Conservation (phyloP, 2,888 invertebrate species). For the Drosophila hawaiiensis region DNA sequence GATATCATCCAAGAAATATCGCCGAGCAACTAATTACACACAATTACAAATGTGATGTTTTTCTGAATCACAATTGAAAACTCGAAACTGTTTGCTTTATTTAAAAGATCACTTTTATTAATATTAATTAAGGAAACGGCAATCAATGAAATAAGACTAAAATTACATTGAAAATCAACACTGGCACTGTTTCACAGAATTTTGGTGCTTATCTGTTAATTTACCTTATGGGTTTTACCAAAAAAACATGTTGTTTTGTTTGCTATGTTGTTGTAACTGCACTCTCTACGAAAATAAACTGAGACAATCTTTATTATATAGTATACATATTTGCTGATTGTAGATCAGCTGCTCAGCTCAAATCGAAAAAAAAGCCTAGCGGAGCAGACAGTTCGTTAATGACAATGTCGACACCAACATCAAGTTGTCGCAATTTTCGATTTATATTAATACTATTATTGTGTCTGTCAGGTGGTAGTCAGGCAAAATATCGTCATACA, state of each 20-base stretch:
- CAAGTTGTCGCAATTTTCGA: neutral
- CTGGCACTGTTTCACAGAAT: neutral
- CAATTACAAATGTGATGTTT: neutral
- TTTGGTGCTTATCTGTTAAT: neutral
- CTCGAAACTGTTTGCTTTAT: neutral
- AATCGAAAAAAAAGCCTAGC: neutral
- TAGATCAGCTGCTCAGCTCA: neutral
- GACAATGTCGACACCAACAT: constrained; percentile 18
- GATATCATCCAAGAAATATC: neutral
- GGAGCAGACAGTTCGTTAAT: constrained; percentile 15
- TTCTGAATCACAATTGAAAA: neutral
- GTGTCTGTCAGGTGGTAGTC: neutral
- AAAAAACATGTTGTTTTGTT: neutral
- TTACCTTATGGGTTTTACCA: neutral
- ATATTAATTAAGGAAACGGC: neutral
- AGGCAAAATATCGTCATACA: neutral
- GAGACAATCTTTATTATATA: neutral
- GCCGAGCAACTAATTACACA: too few relatives aligned
- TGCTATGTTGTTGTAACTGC: neutral
- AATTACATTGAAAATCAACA: neutral
- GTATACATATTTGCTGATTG: constrained; percentile 20
- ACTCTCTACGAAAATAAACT: neutral
- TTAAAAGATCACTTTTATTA: neutral
- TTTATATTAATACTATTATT: neutral
- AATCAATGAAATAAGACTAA: neutral